phyloP scores from a whole-genome alignment of 2,888 invertebrate species.

The Brenthis ino region DNA sequence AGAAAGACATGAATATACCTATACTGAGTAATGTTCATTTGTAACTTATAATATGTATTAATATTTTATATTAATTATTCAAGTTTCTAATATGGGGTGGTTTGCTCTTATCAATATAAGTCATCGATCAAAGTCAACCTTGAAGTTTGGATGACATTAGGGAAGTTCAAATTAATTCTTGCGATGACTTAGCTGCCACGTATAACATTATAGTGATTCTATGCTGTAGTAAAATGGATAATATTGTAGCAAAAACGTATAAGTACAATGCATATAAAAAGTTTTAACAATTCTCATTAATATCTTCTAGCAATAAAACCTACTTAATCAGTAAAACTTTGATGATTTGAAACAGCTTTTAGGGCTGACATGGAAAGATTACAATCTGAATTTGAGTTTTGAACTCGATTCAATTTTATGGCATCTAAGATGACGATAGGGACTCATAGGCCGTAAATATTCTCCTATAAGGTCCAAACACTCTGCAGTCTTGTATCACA shows the following conservation, averaged over 20 bases:
- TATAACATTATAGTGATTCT: not conserved
- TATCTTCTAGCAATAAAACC: not conserved
- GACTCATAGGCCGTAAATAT: conserved; percentile 16
- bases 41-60: not conserved
- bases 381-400: conserved; percentile 8
- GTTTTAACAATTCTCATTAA: conserved; percentile 1
- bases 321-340: conserved; percentile 1
- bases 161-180: conserved; percentile 19
- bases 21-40: no score
- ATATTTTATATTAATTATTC: conserved; percentile 11
- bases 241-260: not conserved
- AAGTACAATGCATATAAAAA: no score
- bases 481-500: conserved; percentile 2
- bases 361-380: conserved; percentile 1
- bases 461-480: conserved; percentile 4
- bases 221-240: not conserved
- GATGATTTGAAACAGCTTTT: not conserved
- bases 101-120: conserved; percentile 9
- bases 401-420: conserved; percentile 15
- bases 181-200: conserved; percentile 12
- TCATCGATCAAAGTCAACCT: conserved; percentile 21
- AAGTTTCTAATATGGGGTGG: conserved; percentile 7
- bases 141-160: conserved; percentile 15
- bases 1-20: not conserved
- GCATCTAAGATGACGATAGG: not conserved